Evolutionary conservation across 53 echinoderm and acorn worm species (phyloP), one percentile per base, ranked within the genome.

Genomic region (Crossaster papposus): DNA sequence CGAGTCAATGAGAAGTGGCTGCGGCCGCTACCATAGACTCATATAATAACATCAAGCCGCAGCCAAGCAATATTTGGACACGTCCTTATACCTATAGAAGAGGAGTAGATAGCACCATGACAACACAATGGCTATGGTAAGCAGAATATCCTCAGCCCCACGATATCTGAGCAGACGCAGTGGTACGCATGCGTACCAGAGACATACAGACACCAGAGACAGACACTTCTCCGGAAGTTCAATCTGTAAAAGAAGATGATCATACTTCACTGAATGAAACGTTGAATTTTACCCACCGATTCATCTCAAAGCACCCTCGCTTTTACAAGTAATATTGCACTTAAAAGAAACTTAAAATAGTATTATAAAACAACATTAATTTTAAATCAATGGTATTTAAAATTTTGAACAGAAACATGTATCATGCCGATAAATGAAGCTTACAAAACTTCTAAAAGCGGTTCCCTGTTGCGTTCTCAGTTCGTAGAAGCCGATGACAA

Each of bases 161-260:
- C 90, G 83, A 36, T 63, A 79, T 20, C 75, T 72, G n/a, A 79
- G 44, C 29, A 93, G 70, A 58, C 95, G 77, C 9, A 93, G 65
- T 2, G 93, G 93, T 58, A 93, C 55, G 79, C 95, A 95, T 33
- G 89, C 33, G 26, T 83, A 80, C 37, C 92, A 52, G 22, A 95
- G 78, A 33, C 90, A 78, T 4, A 91, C 84, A 1, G 93, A 86
- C 20, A 95, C 36, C 54, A 95, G 79, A n/a, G 94, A 89, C 44
- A 89, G 65, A 15, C 93, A 90, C 80, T 95, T 95, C 78, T 93
- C 93, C 23, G 95, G 95, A 30, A 95, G 79, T 75, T 94, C 94
- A 11, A 89, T 91, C 94, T 94, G 84, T 36, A 18, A 12, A 17
- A 20, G 58, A 58, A 58, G 22, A 58, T 20, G 58, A 20, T 58